Evolutionary conservation across 2,888 invertebrate species (phyloP), one percentile per base, ranked within the genome.

Genomic region (Siphonodentalium dalli): DNA sequence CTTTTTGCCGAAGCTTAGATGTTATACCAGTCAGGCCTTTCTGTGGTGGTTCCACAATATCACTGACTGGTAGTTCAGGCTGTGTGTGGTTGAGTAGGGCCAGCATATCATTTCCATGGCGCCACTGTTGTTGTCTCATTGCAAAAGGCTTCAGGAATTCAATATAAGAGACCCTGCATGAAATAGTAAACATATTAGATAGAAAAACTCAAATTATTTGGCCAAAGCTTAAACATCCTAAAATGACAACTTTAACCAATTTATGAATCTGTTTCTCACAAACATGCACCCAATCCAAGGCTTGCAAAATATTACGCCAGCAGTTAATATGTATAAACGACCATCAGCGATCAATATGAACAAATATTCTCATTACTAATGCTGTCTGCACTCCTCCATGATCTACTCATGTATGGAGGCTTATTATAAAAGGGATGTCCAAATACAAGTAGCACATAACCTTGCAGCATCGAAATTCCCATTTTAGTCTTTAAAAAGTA

Each of bases 121-220:
- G 77, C 78, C 79, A 79, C n/a, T 63, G 64, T 57, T 77, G 75
- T 51, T 71, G 73, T 41, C 74, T 66, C 44, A 74, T 48, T 23
- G 78, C 78, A 59, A 78, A 80, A 9, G 79, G 79, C 57, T 76
- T 77, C 66, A 81, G 60, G 58, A 80, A 79, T 58, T 79, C 78
- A 4, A 78, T 63, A 58, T 80, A 81, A 4, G 76, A 77, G 18
- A 81, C 71, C 55, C 80, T 79, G 65, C 7, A 52, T 24, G 1
- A 24, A 6, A 31, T 13, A 20, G 4, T 0, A 15, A 64, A 61
- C 8, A n/a, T 5, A 42, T n/a, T 8, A 43, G 13, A 8, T 8
- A 38, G 3, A 40, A n/a, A 33, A 34, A 23, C 38, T 13, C n/a
- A 1, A 13, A 20, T 3, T 28, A 7, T 6, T 21, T 4, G 18